phyloP scores from a whole-genome alignment of 30 jellyfish, hydroid and myxozoan genomes.

The Chrysaora quinquecirrha region DNA sequence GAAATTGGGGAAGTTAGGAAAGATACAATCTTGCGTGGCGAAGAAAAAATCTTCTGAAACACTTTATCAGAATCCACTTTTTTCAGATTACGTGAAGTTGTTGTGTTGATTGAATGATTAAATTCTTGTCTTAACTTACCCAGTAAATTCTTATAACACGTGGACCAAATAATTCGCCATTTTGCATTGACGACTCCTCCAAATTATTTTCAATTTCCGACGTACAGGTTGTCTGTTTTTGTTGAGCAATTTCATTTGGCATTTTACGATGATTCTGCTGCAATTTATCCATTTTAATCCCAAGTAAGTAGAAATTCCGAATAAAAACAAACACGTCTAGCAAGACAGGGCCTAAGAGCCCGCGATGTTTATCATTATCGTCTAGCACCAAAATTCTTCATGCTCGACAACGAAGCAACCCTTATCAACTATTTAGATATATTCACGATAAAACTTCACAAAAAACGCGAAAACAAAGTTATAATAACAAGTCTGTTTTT shows the following conservation, averaged over 20 bases:
- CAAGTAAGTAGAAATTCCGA: no score
- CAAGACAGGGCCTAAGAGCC: neutral
- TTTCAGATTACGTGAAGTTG: no score
- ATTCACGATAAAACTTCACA: neutral
- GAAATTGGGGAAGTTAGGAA: no score
- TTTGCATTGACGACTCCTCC: neutral
- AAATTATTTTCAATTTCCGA: no score
- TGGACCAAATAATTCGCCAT: neutral
- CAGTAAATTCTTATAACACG: constrained; percentile 4
- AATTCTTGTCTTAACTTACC: no score
- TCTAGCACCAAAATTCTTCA: no score
- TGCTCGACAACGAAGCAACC: neutral
- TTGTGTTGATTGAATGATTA: no score
- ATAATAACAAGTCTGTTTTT: neutral
- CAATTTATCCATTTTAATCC: neutral
- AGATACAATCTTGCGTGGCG: no score
- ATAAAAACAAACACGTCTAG: neutral
- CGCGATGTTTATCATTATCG: no score
- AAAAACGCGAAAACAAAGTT: neutral
- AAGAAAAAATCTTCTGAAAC: no score
- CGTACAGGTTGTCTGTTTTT: neutral
- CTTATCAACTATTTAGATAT: neutral
- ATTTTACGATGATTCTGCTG: no score
- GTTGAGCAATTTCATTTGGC: neutral
- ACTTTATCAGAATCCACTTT: no score